Conservation (phyloP, 2,888 invertebrate species). For the Erebia palarica region DNA sequence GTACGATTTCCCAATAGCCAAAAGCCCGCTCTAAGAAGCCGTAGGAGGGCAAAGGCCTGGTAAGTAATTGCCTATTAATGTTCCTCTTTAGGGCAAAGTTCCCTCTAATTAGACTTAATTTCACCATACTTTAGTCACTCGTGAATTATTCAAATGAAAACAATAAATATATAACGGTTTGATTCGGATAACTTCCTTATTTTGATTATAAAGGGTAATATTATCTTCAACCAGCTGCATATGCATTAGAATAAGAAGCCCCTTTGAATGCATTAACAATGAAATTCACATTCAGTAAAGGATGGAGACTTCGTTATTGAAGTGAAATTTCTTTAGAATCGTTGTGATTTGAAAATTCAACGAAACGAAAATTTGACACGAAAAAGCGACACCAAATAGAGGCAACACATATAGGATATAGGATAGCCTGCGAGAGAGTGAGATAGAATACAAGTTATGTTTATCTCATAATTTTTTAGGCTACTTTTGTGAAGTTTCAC, state of each 20-base stretch:
- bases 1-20: slow-evolving; percentile 19
- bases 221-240: slow-evolving; percentile 1
- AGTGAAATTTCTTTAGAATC: no score
- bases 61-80: slow-evolving; percentile 44
- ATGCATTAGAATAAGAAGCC: neutral
- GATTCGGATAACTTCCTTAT: slow-evolving; percentile 32
- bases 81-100: slow-evolving; percentile 40
- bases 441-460: no score
- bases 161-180: slow-evolving; percentile 29
- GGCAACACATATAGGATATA: no score
- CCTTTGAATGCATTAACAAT: neutral
- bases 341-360: no score
- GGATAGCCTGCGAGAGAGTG: no score
- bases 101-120: slow-evolving; percentile 45
- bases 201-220: slow-evolving; percentile 22
- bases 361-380: no score
- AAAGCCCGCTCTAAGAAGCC: slow-evolving; percentile 26
- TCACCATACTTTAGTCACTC: slow-evolving; percentile 40
- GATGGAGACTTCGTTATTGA: no score
- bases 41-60: slow-evolving; percentile 40
- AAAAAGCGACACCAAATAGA: no score
- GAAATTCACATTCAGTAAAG: neutral
- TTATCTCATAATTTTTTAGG: no score
- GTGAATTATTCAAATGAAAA: slow-evolving; percentile 40
- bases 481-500: no score